A percentile compares a stretch with the other conserved stretches of the same genome.
Evolutionary conservation across 2,888 invertebrate genomes (phyloP).

Genomic region (Neoaliturus tenellus): DNA sequence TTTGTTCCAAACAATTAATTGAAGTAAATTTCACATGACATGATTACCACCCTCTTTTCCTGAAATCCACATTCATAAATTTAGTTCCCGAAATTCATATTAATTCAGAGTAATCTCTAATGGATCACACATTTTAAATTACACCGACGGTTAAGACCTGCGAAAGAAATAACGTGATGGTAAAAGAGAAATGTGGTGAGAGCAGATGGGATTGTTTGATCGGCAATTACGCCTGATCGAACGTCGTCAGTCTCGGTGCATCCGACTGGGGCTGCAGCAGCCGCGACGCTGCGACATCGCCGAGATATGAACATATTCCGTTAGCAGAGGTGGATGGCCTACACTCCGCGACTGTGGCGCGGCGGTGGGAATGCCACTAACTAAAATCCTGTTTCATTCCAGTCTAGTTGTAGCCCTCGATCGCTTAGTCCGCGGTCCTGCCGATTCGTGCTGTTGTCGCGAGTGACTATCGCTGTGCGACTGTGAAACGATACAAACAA

Average conservation of each 20-base stretch:
- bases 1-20: too few species aligned
- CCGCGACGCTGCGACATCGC: neutral
- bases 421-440: neutral
- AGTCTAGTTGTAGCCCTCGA: constrained; percentile 4
- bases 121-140: too few species aligned
- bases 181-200: neutral
- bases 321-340: constrained; percentile 3
- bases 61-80: too few species aligned
- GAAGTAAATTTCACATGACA: too few species aligned
- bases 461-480: neutral
- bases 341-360: neutral
- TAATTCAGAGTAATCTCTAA: too few species aligned
- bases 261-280: neutral
- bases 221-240: neutral
- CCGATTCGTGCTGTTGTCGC: neutral
- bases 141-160: too few species aligned
- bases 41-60: too few species aligned
- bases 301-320: constrained; percentile 3
- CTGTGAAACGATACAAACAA: neutral
- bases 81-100: too few species aligned
- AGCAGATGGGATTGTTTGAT: neutral
- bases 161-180: too few species aligned
- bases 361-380: neutral
- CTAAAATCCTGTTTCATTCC: constrained; percentile 9
- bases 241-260: neutral